phyloP scores from a whole-genome alignment of 2,113 vertebrate genomes.

The Raja brachyura region DNA sequence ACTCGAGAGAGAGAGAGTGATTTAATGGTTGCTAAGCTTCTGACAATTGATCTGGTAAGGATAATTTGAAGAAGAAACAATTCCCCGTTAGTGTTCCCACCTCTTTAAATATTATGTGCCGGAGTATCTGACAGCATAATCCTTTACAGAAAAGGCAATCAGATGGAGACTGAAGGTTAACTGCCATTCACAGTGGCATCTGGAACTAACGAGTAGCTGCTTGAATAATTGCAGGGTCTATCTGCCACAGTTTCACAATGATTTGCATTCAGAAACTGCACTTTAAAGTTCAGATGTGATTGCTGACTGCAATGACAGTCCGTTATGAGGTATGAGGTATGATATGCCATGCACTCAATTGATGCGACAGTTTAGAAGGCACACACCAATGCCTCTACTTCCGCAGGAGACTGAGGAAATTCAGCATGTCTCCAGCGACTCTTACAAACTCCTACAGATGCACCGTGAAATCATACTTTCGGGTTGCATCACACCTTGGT shows the following conservation, averaged over 20 bases:
- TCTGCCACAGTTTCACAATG: background rate
- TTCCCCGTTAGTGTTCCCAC: background rate
- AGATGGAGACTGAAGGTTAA: background rate
- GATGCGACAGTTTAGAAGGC: too few species aligned
- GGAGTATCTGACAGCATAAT: background rate
- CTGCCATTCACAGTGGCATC: constrained; percentile 8
- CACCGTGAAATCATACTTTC: too few species aligned
- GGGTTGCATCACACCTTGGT: too few species aligned
- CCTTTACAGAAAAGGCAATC: background rate
- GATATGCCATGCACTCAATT: background rate
- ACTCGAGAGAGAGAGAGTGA: background rate
- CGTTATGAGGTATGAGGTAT: background rate
- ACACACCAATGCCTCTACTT: too few species aligned
- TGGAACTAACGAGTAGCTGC: background rate
- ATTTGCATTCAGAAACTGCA: constrained; percentile 7
- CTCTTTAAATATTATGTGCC: background rate
- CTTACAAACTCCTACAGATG: too few species aligned
- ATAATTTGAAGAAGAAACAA: background rate
- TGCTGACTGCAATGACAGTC: background rate
- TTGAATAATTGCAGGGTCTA: background rate
- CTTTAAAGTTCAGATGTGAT: background rate
- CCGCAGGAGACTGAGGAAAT: too few species aligned
- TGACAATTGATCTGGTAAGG: background rate
- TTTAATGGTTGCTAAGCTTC: background rate
- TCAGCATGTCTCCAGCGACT: too few species aligned